Conservation (phyloP, 2,888 invertebrate genomes). For the Pogonocherus hispidulus region DNA sequence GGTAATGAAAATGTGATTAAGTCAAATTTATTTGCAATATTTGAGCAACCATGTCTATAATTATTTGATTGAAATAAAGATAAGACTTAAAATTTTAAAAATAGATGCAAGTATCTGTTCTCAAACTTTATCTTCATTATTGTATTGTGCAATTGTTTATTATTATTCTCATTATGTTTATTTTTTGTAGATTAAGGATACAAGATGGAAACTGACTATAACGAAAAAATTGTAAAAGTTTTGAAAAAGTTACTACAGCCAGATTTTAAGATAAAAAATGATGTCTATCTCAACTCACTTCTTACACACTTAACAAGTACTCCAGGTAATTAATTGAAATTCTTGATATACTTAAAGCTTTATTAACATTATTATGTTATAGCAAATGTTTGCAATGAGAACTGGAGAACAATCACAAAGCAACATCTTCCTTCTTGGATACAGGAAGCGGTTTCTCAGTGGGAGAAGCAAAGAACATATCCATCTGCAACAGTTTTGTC, state of each 20-base stretch:
- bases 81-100: not conserved
- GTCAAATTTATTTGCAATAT: not conserved
- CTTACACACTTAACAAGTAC: constrained; percentile 74
- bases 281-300: constrained; percentile 76
- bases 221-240: constrained; percentile 72
- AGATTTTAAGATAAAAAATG: constrained; percentile 73
- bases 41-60: not conserved
- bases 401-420: not conserved
- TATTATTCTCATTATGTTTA: not conserved
- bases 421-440: constrained; percentile 69
- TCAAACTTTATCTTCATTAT: not conserved
- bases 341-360: not conserved
- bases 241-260: constrained; percentile 74
- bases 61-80: not conserved
- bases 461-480: constrained; percentile 55
- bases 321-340: constrained; percentile 66
- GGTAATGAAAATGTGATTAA: not conserved
- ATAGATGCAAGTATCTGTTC: not conserved
- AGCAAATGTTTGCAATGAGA: constrained; percentile 7
- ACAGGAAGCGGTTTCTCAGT: constrained; percentile 64
- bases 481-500: constrained; percentile 62
- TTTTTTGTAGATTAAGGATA: constrained; percentile 23
- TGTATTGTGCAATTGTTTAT: not conserved
- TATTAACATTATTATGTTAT: not conserved
- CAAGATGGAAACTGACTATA: constrained; percentile 51